These are phyloP conservation scores for Drosophila novamexicana DNA, from an alignment of 1,140 invertebrate species.

Conservation along the genomic window DNA sequence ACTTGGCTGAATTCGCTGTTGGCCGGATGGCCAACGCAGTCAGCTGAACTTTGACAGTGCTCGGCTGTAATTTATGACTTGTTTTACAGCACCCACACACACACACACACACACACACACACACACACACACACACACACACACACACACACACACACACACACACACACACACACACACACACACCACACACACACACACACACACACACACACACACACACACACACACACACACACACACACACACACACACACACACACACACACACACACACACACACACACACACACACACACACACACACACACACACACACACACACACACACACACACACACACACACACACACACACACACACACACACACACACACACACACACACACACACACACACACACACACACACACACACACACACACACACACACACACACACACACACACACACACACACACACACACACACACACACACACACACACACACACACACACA, in stretches of 20 bases:
- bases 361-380: conserved; percentile 5
- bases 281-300: conserved; percentile 5
- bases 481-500: conserved; percentile 65
- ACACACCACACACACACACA: conserved; percentile 3
- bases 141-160: conserved; percentile 5
- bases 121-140: conserved; percentile 11
- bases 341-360: conserved; percentile 5
- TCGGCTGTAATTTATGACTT: conserved; percentile 77
- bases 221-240: conserved; percentile 5
- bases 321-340: conserved; percentile 5
- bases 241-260: conserved; percentile 5
- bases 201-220: conserved; percentile 5
- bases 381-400: conserved; percentile 63
- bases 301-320: conserved; percentile 5
- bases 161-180: conserved; percentile 5
- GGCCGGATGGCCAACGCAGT: conserved; percentile 70
- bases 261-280: conserved; percentile 5
- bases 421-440: conserved; percentile 59
- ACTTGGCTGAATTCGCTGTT: conserved; percentile 56
- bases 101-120: conserved; percentile 33
- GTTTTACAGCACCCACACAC: conserved; percentile 74
- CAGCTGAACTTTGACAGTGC: conserved; percentile 80
- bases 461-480: conserved; percentile 55
- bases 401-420: conserved; percentile 60
- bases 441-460: conserved; percentile 61